Base-by-base conservation (phyloP, 2,888 invertebrate genomes). In the Cryptops parisi region DNA sequence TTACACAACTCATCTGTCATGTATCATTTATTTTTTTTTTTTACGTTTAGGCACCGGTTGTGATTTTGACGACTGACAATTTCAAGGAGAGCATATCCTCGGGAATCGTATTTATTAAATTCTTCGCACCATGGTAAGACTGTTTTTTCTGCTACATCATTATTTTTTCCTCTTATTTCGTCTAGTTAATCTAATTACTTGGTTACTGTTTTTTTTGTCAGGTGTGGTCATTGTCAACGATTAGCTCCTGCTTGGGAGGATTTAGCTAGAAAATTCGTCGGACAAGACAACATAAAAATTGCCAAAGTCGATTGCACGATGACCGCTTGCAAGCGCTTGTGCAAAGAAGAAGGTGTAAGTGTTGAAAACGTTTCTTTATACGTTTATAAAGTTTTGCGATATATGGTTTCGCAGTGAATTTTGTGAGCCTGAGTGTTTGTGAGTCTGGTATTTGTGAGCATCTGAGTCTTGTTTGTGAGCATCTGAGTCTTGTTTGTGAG, bases 171-270 rank as follows among this genome's bases (percentile, higher is more conserved):
- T n/a, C n/a, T n/a, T n/a, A n/a, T n/a, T n/a, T n/a, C n/a, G n/a
- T n/a, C n/a, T n/a, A n/a, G n/a, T n/a, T n/a, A n/a, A 17, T 41
- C 5, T 17, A 41, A 41, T 6, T 12, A 41, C 19, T 17, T 21
- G 12, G 17, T 19, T 6, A 9, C 24, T 41, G 49, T 38, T 55
- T 52, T 43, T 53, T 23, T 53, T 64, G 61, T 2, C 63, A 80
- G 80, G 80, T 87, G 87, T 64, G 85, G 86, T 1, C 86, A 89
- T 66, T 90, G 89, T 64, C 87, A 88, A 72, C 78, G 84, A 62
- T 67, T 90, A 54, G 83, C 81, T 27, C 84, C 87, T 0, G 79
- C 82, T 1, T 90, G 88, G 88, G 78, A 84, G 59, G 80, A 84
- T 61, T 71, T 91, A 2, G 86, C 83, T 0, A 78, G 79, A 56